Base-by-base conservation (phyloP, 2,888 invertebrate species). In the Trilocha varians region DNA sequence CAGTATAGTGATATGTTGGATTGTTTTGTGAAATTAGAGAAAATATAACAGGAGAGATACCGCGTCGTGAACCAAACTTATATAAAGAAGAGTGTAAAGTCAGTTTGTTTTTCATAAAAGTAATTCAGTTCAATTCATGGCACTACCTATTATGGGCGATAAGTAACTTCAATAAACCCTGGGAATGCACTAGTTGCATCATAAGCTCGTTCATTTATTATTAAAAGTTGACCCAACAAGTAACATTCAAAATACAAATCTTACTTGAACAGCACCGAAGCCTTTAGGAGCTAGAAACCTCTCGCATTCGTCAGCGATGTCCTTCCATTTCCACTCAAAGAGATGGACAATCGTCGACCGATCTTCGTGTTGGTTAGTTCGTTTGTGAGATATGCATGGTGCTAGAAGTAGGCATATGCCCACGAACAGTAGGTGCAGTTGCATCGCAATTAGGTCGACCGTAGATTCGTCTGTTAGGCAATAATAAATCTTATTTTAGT, bases 241-340 rank as follows among this genome's bases (percentile, higher is more conserved):
- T n/a, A 32, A 39, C 16, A 25, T 13, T 3, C 13, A 13, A 34
- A n/a, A 8, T n/a, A n/a, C 3, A 33, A 32, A 6, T 34, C 51
- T 56, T 75, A 91, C 91, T 86, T 92, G 91, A 11, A 92, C 90
- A 11, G 90, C 95, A 8, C 88, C 93, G 68, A 87, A 95, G 3
- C 93, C 93, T 49, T 87, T 88, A 0, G 91, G 90, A 3, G 88
- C 91, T 13, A 95, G 78, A 62, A 93, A 95, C 15, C 87, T 67
- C 59, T 94, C 94, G 62, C 95, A 95, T 66, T 95, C 95, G 5
- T 79, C 78, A 0, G 94, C 94, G 38, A 95, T 91, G 56, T 94
- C 94, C 3, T 63, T 67, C 90, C 91, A 94, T 66, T 91, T 93
- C 95, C 95, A 95, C 65, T 95, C 94, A 53, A 93, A 93, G 8